A percentile compares a stretch with the other conserved stretches of the same genome.
phyloP scores from a whole-genome alignment of 2,797 vertebrate genomes.

The Muscicapa comitata region DNA sequence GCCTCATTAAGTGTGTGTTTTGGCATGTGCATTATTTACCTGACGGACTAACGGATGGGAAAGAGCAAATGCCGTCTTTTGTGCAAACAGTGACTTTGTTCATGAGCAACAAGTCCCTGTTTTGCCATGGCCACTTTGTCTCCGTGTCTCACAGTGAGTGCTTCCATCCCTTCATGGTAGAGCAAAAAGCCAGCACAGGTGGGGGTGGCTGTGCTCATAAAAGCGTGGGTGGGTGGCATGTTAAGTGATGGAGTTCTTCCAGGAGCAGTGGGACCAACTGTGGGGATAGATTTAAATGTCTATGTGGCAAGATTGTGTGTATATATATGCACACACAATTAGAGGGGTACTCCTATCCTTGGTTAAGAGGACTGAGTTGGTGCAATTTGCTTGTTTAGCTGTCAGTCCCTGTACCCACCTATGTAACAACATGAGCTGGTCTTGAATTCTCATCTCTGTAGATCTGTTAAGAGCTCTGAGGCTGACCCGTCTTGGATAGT shows the following conservation, averaged over 20 bases:
- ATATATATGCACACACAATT: not conserved
- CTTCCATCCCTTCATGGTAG: not conserved
- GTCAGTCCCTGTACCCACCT: rapidly evolving
- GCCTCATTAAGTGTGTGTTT: constrained; percentile 81
- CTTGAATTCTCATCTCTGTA: not conserved
- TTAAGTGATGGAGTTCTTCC: not conserved
- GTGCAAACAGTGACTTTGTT: constrained; percentile 68
- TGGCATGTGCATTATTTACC: constrained; percentile 79
- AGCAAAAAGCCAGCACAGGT: not conserved
- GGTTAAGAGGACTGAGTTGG: not conserved
- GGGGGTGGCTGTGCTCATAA: rapidly evolving
- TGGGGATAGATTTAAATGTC: not conserved
- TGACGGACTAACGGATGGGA: constrained; percentile 73
- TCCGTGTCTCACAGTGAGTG: rapidly evolving
- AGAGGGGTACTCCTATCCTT: not conserved
- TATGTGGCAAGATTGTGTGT: rapidly evolving
- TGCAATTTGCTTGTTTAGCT: not conserved
- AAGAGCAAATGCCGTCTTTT: constrained; percentile 71
- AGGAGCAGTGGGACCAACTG: rapidly evolving
- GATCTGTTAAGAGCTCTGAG: not conserved
- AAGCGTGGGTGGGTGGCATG: not conserved
- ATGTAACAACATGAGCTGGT: not conserved
- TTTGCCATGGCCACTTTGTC: rapidly evolving
- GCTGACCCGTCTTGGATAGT: not conserved
- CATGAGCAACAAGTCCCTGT: not conserved